phyloP scores from a whole-genome alignment of 2,113 vertebrate genomes.

The Corydoras sp. region DNA sequence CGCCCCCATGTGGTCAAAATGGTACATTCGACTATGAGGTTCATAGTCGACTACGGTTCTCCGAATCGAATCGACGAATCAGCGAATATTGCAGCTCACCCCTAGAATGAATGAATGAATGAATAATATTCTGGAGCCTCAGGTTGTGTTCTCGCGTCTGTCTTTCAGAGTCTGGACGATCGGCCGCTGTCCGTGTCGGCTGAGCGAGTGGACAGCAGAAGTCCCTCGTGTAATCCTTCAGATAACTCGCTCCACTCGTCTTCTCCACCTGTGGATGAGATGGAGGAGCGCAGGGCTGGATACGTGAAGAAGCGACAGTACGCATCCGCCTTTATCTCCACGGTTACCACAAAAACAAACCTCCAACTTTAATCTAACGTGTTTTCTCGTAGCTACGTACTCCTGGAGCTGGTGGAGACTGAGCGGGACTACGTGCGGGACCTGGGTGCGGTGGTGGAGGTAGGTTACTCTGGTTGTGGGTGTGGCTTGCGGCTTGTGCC shows the following conservation, averaged over 20 bases:
- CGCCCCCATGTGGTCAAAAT: no score
- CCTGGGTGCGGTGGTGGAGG: constrained; percentile 89
- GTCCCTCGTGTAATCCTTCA: constrained; percentile 92
- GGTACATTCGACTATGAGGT: no score
- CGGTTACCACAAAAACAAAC: not conserved
- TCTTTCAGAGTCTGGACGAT: constrained; percentile 83
- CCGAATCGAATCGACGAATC: no score
- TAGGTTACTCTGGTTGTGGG: constrained; percentile 41
- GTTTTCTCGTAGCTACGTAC: constrained; percentile 71
- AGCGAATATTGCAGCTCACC: no score
- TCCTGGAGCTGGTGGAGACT: constrained; percentile 91
- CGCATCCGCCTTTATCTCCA: constrained; percentile 40
- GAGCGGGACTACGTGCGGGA: constrained; percentile 92
- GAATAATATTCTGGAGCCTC: not conserved
- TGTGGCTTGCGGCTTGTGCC: not conserved
- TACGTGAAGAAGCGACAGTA: constrained; percentile 91
- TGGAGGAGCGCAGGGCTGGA: constrained; percentile 88
- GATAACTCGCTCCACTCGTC: constrained; percentile 92
- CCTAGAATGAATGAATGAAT: no score
- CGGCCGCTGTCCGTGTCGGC: constrained; percentile 89
- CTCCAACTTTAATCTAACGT: no score
- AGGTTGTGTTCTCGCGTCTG: not conserved
- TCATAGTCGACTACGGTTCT: no score
- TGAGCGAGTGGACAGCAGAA: constrained; percentile 89
- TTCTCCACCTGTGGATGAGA: constrained; percentile 89